Conservation (phyloP, 1,140 invertebrate species). For the Drosophila carrolli region DNA sequence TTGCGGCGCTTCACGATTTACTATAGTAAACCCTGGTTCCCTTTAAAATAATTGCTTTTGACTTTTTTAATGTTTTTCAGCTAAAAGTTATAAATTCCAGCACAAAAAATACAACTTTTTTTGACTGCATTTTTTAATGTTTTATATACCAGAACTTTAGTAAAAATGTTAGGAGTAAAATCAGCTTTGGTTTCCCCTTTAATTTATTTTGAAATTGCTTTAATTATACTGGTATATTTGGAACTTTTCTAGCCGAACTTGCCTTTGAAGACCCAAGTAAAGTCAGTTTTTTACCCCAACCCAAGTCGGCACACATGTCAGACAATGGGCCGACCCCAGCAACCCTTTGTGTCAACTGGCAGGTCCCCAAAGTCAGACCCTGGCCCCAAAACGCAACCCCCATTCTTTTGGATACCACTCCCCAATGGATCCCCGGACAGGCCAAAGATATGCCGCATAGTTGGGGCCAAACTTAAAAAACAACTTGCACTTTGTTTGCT, state of each 20-base stretch:
- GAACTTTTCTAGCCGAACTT: not conserved
- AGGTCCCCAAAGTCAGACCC: conserved; percentile 59
- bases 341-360: conserved; percentile 58
- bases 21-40: too few species aligned
- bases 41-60: not conserved
- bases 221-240: conserved; percentile 2
- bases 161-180: not conserved
- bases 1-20: not conserved
- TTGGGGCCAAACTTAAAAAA: conserved; percentile 73
- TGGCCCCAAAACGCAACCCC: conserved; percentile 5
- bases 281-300: conserved; percentile 6
- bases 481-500: conserved; percentile 80
- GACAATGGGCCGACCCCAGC: conserved; percentile 18
- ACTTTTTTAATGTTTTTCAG: too few species aligned
- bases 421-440: conserved; percentile 22
- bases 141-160: too few species aligned
- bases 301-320: conserved; percentile 17
- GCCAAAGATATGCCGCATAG: conserved; percentile 72
- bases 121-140: too few species aligned
- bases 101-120: too few species aligned
- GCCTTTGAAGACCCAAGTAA: conserved; percentile 16
- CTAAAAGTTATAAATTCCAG: too few species aligned
- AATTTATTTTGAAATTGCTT: not conserved
- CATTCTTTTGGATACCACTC: conserved; percentile 10
- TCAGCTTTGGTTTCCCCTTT: too few species aligned